A percentile compares a stretch with the other conserved stretches of the same genome.
These are phyloP conservation scores for Rhynchomys soricoides DNA, from an alignment of 2,113 vertebrate genomes.

Conservation along the genomic window DNA sequence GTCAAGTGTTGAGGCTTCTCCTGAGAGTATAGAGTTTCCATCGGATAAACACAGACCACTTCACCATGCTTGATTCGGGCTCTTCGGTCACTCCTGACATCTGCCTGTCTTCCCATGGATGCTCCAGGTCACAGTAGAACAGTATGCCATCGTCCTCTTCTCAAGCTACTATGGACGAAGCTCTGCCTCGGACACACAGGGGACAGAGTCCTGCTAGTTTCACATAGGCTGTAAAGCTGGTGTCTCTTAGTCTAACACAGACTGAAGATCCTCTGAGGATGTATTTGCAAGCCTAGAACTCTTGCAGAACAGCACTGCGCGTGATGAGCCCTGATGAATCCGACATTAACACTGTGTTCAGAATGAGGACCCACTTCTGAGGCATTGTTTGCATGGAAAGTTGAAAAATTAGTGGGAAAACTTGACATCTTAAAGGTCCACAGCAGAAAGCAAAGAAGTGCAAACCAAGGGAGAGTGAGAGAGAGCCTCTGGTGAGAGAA, in stretches of 20 bases:
- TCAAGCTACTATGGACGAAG: background rate
- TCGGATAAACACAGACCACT: background rate
- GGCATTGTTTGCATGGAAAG: background rate
- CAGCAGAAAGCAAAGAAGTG: background rate
- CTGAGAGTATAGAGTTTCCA: fast-evolving
- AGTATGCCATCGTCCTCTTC: fast-evolving
- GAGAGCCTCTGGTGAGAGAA: background rate
- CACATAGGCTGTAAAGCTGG: fast-evolving
- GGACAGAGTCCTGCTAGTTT: background rate
- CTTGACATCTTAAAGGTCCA: background rate
- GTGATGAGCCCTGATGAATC: fast-evolving
- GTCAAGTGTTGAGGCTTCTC: background rate
- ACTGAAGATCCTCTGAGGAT: background rate
- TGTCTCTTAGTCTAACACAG: background rate
- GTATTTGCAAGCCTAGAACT: background rate
- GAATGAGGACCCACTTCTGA: background rate
- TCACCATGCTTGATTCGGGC: background rate
- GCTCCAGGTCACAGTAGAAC: fast-evolving
- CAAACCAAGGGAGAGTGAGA: background rate
- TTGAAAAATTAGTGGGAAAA: background rate
- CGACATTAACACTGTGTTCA: fast-evolving
- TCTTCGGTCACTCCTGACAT: fast-evolving
- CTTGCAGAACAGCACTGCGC: background rate
- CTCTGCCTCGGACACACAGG: background rate
- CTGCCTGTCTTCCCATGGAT: background rate